A percentile compares a stretch with the other conserved stretches of the same genome.
Conservation (phyloP, 2,888 invertebrate genomes). For the Leptura quadrifasciata region DNA sequence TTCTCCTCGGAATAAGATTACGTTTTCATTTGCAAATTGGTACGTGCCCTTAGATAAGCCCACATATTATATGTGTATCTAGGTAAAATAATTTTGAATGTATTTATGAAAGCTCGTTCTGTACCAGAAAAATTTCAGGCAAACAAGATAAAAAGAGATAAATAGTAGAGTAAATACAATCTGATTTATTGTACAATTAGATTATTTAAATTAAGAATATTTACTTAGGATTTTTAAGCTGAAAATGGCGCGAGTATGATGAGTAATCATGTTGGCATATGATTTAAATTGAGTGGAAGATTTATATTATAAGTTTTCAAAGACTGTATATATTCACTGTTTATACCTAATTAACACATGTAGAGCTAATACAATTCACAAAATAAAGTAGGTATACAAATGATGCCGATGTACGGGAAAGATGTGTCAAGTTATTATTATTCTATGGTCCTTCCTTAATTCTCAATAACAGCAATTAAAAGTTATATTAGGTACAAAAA, state of each 20-base stretch:
- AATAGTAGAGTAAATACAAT: not conserved
- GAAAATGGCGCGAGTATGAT: not conserved
- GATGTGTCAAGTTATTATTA: too few relatives aligned
- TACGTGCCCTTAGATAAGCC: conserved; percentile 24
- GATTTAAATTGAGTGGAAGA: not conserved
- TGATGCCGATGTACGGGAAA: too few relatives aligned
- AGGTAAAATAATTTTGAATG: conserved; percentile 5
- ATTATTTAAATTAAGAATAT: not conserved
- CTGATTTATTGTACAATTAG: not conserved
- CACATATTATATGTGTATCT: conserved; percentile 10
- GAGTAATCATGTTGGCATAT: not conserved
- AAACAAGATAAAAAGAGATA: conserved; percentile 9
- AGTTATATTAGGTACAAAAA: too few relatives aligned
- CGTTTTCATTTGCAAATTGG: conserved; percentile 27
- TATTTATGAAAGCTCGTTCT: conserved; percentile 1
- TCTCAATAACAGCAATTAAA: too few relatives aligned
- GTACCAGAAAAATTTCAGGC: not conserved
- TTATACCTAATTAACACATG: too few relatives aligned
- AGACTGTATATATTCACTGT: too few relatives aligned
- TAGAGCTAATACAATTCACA: too few relatives aligned
- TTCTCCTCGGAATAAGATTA: conserved; percentile 28
- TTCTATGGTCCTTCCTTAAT: too few relatives aligned
- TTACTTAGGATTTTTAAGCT: not conserved
- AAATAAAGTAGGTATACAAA: too few relatives aligned
- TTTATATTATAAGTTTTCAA: not conserved